Percentiles rank a stretch among this genome's conserved stretches.
Evolutionary conservation across 2,888 invertebrate genomes (phyloP).

Genomic region (Pyralis farinalis): DNA sequence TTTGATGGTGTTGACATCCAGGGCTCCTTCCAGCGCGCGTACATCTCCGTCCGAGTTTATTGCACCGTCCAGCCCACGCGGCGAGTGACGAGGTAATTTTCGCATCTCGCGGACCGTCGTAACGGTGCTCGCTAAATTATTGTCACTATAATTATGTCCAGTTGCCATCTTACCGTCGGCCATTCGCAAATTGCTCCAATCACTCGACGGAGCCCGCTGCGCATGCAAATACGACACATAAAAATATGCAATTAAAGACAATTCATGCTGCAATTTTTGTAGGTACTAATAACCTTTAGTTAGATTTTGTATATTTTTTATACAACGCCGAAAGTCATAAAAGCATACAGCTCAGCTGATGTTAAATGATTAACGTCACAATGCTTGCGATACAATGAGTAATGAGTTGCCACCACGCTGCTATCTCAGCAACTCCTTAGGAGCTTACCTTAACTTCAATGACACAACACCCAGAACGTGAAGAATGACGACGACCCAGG

Average conservation of each 20-base stretch:
- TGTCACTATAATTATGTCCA: constrained; percentile 17
- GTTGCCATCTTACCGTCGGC: neutral
- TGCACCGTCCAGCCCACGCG: constrained; percentile 9
- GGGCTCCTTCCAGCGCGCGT: neutral
- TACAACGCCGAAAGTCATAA: no score
- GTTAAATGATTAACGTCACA: no score
- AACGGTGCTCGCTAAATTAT: constrained; percentile 17
- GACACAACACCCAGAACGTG: no score
- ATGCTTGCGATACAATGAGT: no score
- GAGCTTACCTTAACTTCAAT: no score
- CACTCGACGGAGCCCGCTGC: constrained; percentile 1
- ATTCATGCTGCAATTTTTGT: constrained; percentile 21
- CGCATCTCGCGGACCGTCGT: constrained; percentile 4
- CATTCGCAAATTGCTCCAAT: neutral
- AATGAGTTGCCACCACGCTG: no score
- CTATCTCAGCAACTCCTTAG: no score
- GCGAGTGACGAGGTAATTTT: constrained; percentile 19
- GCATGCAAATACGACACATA: neutral
- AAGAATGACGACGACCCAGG: no score
- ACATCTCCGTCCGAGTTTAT: constrained; percentile 2
- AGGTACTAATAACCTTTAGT: no score
- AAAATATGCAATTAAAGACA: constrained; percentile 28
- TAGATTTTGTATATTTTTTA: no score
- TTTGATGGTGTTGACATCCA: no score
- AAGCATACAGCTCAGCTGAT: no score